Evolutionary conservation across 2,113 vertebrate species (phyloP), one percentile per base, ranked within the genome.

Genomic region (Eleginops maclovinus): DNA sequence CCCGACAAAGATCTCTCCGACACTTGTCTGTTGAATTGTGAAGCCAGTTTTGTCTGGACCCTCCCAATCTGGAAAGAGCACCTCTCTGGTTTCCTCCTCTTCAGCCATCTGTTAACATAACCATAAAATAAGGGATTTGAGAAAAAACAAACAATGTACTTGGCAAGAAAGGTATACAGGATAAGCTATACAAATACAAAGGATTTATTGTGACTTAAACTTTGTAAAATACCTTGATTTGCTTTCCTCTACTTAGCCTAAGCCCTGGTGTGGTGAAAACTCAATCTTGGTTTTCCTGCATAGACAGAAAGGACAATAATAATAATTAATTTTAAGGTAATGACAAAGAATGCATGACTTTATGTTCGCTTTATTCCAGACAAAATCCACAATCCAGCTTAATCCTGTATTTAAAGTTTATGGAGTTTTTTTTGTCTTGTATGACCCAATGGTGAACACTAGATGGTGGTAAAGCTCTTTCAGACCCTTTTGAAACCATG

Each of bases 41-140:
- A 99, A 93, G 60, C 97, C 97, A 1, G 96, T 95, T 78, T 97
- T 95, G 80, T 97, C 95, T 1, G 96, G 92, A 67, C 97, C 97
- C 79, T 96, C 90, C 97, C 97, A 99, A 79, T 95, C 95, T 70
- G 95, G 95, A 88, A 98, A 96, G 60, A 99, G 93, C 56, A 98
- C 94, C 88, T 98, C 97, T 86, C 97, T 93, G 0, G 96, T 96
- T 5, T 94, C 94, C 58, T 98, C 97, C 17, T 97, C 96, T 3
- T 95, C 95, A 87, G 96, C 96, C 97, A 98, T 98, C 91, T 85
- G 43, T 66, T 73, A 63, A 63, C 10, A 77, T 50, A 49, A 51
- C 19, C 59, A 79, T 9, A 65, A 56, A 79, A 81, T 44, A 59
- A 54, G 3, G 9, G 19, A 11, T 28, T 55, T 8, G 14, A 63